Base-by-base conservation (phyloP, 30 jellyfish, hydroid and myxozoan species). In the Aurelia coerulea region DNA sequence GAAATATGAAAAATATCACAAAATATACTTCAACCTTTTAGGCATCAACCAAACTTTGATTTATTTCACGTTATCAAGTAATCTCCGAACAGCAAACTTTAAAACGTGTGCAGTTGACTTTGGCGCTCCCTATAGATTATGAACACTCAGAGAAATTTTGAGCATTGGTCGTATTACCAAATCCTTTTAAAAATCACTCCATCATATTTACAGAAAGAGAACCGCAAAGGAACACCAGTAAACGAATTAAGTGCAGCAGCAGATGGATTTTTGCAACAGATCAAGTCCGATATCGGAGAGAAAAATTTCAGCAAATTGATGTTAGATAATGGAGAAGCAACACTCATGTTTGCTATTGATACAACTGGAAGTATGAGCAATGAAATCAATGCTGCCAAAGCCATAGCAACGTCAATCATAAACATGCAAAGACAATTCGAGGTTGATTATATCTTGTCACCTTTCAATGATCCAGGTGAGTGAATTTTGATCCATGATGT, bases 391-490 rank as follows among this genome's bases (percentile, higher is more conserved):
- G 86, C 95, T 32, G 95, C 97, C 31, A 90, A 90, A 73, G 85
- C 81, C 2, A 90, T 90, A 0, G 97, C 97, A 46, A 76, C 78
- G 12, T 33, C 89, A 5, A 90, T 90, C 13, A 80, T 90, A 39
- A 91, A 84, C 41, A 70, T 54, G 41, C 79, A 78, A 31, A 54
- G 97, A 14, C 89, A 83, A 63, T 83, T 83, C 85, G 80, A 88
- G 3, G 97, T 90, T 50, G 97, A 90, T 53, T 90, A 90, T 74
- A 83, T 90, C 53, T 82, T 90, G 52, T 83, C 97, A 10, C 95
- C 95, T 5, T 83, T 83, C 78, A 90, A 84, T 68, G 97, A 90
- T 62, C 97, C 97, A 75, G 77, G 97, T 90, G 65, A 49, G 81
- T 29, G 18, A 33, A n/a, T 5, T 67, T 33, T 12, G 52, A 67